A percentile compares a stretch with the other conserved stretches of the same genome.
Evolutionary conservation across 2,797 vertebrate species (phyloP).

Genomic region (Hipposideros larvatus): DNA sequence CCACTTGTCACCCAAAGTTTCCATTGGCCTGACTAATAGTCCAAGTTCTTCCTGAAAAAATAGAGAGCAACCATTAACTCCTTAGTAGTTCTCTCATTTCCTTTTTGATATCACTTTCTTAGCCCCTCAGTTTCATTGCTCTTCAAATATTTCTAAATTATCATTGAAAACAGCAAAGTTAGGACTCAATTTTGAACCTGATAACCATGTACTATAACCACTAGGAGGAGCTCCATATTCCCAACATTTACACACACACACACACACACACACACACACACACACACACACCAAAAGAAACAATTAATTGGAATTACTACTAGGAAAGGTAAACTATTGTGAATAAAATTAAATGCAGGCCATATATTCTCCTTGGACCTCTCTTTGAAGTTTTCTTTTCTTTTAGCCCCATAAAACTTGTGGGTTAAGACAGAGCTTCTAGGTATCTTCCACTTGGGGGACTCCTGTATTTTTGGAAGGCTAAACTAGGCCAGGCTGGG

Average conservation of each 20-base stretch:
- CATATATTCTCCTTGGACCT: not conserved
- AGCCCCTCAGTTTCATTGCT: not conserved
- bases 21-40: not conserved
- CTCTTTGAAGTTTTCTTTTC: slow-evolving; percentile 5
- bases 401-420: not conserved
- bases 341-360: not conserved
- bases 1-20: not conserved
- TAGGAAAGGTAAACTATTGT: not conserved
- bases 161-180: slow-evolving; percentile 14
- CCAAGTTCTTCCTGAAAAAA: not conserved
- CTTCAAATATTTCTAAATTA: slow-evolving; percentile 43
- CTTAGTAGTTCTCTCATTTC: not conserved
- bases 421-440: not conserved
- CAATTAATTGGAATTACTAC: not conserved
- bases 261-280: not conserved
- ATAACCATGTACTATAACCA: not conserved
- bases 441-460: not conserved
- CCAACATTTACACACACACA: not conserved
- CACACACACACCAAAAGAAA: not conserved
- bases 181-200: not conserved
- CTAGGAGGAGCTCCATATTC: slow-evolving; percentile 51
- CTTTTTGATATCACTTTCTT: not conserved
- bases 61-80: not conserved
- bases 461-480: not conserved
- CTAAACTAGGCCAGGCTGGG: not conserved